These are phyloP conservation scores for Gallinago undulata DNA, from an alignment of 2,113 vertebrate genomes.

Conservation along the genomic window DNA sequence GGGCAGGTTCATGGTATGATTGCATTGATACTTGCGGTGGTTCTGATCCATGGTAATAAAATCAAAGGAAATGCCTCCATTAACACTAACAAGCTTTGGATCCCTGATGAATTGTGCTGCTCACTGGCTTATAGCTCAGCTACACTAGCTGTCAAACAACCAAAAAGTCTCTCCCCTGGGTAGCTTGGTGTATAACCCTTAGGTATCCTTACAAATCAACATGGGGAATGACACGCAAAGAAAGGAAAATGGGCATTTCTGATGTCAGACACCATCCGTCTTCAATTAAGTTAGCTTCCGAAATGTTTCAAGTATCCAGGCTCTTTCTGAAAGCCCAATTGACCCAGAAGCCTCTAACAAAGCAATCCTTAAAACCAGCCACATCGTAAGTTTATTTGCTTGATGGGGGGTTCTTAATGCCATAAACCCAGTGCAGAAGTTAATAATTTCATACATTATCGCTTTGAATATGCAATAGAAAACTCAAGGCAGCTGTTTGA, in stretches of 20 bases:
- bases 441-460: conserved; percentile 69
- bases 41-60: background rate
- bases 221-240: conserved; percentile 47
- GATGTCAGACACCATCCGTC: conserved; percentile 64
- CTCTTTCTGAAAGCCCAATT: conserved; percentile 62
- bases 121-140: conserved; percentile 24
- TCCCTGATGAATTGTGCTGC: conserved; percentile 7
- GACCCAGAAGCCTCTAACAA: conserved; percentile 64
- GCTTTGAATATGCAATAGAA: conserved; percentile 82
- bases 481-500: conserved; percentile 90
- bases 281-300: conserved; percentile 67
- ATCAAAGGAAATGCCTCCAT: background rate
- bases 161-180: conserved; percentile 49
- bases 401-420: conserved; percentile 49
- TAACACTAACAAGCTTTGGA: conserved; percentile 17
- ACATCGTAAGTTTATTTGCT: conserved; percentile 58
- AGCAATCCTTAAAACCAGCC: conserved; percentile 50
- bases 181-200: conserved; percentile 57
- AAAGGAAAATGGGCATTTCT: conserved; percentile 67
- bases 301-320: conserved; percentile 55
- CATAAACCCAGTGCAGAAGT: conserved; percentile 70
- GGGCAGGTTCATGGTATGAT: background rate
- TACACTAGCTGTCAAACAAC: conserved; percentile 25
- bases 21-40: background rate
- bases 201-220: conserved; percentile 66